Percentiles rank a stretch among this genome's conserved stretches.
Evolutionary conservation across 2,797 vertebrate species (phyloP).

Genomic region (Halcyon leucocephala): DNA sequence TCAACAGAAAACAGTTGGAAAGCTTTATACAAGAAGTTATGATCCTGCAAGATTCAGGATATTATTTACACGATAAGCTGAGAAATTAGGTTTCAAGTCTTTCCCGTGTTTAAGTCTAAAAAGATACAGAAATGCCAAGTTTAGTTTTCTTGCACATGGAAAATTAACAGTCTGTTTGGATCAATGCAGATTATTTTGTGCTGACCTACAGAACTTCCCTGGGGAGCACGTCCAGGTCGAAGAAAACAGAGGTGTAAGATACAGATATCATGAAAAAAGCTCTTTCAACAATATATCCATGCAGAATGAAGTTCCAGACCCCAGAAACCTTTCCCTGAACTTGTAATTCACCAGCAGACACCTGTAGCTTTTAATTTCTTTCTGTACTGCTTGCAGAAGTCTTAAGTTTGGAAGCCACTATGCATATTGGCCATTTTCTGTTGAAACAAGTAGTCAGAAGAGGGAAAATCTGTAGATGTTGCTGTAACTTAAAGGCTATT

Average conservation of each 20-base stretch:
- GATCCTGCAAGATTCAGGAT: conserved; percentile 50
- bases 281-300: neutral
- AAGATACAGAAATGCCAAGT: neutral
- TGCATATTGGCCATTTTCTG: neutral
- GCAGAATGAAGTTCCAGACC: neutral
- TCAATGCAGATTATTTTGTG: neutral
- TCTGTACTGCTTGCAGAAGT: neutral
- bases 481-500: neutral
- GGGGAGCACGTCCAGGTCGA: neutral
- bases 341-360: neutral
- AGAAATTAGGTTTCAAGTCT: conserved; percentile 46
- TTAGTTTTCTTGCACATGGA: neutral
- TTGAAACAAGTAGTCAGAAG: neutral
- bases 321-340: neutral
- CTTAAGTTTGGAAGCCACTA: neutral
- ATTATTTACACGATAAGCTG: conserved; percentile 21
- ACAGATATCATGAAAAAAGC: neutral
- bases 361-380: neutral
- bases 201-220: neutral
- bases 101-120: conserved; percentile 32
- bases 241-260: neutral
- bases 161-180: neutral
- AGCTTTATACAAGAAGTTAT: conserved; percentile 33
- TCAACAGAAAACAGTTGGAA: conserved; percentile 52
- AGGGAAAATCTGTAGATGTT: conserved; percentile 34